phyloP scores from a whole-genome alignment of 2,113 vertebrate species.

The Herpailurus yagouaroundi region DNA sequence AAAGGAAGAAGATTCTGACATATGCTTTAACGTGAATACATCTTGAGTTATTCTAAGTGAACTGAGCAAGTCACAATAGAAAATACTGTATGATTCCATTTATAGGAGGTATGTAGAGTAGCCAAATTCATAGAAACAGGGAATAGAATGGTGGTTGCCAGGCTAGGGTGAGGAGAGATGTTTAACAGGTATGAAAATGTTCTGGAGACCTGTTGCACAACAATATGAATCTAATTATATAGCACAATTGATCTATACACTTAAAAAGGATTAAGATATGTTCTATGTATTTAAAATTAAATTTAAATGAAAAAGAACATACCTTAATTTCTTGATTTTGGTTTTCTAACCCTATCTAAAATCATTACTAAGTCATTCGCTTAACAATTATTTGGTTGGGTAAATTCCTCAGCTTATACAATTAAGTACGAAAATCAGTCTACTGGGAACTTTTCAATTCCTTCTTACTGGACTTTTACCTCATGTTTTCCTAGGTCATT shows the following conservation, averaged over 20 bases:
- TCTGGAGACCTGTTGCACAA: neutral
- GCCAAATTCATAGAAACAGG: neutral
- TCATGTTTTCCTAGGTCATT: neutral
- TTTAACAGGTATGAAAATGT: neutral
- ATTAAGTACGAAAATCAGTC: neutral
- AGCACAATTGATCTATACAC: neutral
- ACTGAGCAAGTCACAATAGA: neutral
- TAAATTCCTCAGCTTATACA: neutral
- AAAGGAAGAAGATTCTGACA: neutral
- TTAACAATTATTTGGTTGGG: neutral
- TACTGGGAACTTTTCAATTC: neutral
- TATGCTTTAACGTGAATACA: fast-evolving
- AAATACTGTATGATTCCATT: neutral
- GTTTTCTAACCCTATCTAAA: neutral
- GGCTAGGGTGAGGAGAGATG: too few species aligned
- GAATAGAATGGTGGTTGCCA: neutral
- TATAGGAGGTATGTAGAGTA: neutral
- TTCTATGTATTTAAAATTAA: neutral
- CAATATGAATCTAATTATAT: neutral
- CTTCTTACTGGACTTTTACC: neutral
- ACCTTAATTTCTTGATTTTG: neutral
- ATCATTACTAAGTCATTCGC: neutral
- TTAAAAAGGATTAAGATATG: neutral
- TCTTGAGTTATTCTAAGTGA: neutral
- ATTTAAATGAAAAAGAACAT: neutral